Percentiles rank a stretch among this genome's conserved stretches.
phyloP scores from a whole-genome alignment of 2,888 invertebrate species.

The Lapara coniferarum region DNA sequence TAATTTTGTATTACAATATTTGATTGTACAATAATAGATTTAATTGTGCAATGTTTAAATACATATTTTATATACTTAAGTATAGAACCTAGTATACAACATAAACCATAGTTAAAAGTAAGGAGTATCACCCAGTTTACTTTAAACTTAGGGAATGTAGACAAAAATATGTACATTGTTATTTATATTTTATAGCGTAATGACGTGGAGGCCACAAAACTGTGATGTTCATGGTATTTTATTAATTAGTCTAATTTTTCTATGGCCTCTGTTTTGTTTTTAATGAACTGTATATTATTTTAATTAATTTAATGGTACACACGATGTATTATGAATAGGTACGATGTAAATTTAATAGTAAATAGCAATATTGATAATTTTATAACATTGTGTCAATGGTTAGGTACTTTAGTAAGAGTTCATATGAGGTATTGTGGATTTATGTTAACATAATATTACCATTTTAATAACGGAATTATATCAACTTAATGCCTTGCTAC shows the following conservation, averaged over 20 bases:
- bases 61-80: background rate
- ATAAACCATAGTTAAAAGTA: conserved; percentile 33
- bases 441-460: background rate
- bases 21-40: conserved; percentile 15
- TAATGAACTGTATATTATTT: background rate
- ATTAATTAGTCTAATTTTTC: conserved; percentile 27
- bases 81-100: background rate
- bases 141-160: conserved; percentile 30
- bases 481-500: background rate
- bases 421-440: too few relatives aligned
- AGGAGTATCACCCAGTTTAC: conserved; percentile 50
- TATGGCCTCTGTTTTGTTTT: background rate
- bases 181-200: conserved; percentile 30
- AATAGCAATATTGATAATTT: background rate
- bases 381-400: background rate
- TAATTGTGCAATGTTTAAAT: conserved; percentile 7
- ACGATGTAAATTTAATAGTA: background rate
- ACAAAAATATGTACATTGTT: conserved; percentile 42
- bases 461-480: background rate
- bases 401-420: too few relatives aligned
- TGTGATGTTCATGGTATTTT: conserved; percentile 31
- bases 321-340: background rate
- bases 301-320: background rate
- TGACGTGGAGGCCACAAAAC: conserved; percentile 23
- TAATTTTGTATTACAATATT: conserved; percentile 29